Evolutionary conservation across 2,113 vertebrate genomes (phyloP).

Genomic region (Microtus richardsoni): DNA sequence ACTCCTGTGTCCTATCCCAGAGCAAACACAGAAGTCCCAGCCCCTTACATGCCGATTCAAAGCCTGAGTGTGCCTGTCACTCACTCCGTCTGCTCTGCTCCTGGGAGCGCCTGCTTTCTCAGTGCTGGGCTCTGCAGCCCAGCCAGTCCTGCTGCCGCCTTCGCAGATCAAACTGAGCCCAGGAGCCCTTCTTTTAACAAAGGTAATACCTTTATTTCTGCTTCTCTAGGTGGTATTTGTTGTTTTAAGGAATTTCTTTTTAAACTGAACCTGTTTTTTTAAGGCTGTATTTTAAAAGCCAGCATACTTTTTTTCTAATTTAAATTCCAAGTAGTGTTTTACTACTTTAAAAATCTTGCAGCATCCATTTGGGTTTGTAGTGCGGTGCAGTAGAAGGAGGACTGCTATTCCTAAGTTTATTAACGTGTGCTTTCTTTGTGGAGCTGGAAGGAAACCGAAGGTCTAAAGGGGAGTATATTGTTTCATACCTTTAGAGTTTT

Average conservation of each 20-base stretch:
- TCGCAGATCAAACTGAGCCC: not conserved
- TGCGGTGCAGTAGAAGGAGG: not conserved
- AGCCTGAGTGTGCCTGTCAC: slow-evolving; percentile 81
- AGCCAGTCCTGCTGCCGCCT: not conserved
- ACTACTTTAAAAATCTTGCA: not conserved
- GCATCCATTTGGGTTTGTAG: not conserved
- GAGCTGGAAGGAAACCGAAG: not conserved
- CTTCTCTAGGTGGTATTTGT: not conserved
- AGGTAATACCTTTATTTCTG: slow-evolving; percentile 8
- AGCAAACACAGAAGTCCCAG: slow-evolving; percentile 73
- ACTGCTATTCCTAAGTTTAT: not conserved
- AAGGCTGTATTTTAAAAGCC: not conserved
- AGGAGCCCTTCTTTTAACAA: not conserved
- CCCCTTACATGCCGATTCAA: slow-evolving; percentile 75
- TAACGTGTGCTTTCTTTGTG: slow-evolving; percentile 40
- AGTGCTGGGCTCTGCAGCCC: not conserved
- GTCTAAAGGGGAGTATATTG: not conserved
- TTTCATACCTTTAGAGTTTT: slow-evolving; percentile 15
- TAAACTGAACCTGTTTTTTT: slow-evolving; percentile 39
- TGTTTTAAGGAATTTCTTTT: slow-evolving; percentile 29
- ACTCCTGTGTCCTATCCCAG: slow-evolving; percentile 77
- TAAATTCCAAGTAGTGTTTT: slow-evolving; percentile 14
- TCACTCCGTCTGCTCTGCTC: slow-evolving; percentile 46
- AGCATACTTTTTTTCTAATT: not conserved
- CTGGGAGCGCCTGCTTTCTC: slow-evolving; percentile 43